Conservation (phyloP, 2,797 vertebrate species). For the Acrossocheilus fasciatus region DNA sequence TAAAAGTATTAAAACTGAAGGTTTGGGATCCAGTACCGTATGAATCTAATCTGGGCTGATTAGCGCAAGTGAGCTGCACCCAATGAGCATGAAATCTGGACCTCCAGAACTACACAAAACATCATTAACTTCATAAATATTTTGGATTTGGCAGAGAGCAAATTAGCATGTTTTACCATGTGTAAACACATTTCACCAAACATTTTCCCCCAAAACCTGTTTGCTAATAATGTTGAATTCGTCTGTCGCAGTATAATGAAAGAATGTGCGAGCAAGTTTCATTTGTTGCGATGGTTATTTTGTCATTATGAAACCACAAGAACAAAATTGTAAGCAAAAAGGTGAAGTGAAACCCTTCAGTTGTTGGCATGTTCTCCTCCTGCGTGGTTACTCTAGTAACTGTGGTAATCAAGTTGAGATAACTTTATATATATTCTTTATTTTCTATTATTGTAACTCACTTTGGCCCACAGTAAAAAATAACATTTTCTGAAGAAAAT, state of each 20-base stretch:
- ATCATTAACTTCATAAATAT: not conserved
- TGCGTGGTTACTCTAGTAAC: not conserved
- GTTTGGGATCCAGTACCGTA: not conserved
- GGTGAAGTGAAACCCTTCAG: not conserved
- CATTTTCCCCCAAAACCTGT: not conserved
- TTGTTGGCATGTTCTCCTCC: not conserved
- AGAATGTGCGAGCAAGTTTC: not conserved
- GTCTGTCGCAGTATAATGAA: not conserved
- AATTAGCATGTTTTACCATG: not conserved
- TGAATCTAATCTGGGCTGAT: not conserved
- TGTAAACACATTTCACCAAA: not conserved
- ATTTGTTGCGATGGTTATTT: not conserved
- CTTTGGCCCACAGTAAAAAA: not conserved
- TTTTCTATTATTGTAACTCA: not conserved
- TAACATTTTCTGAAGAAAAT: not conserved
- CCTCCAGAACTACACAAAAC: not conserved
- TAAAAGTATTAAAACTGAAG: too few species aligned
- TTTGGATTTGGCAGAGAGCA: not conserved
- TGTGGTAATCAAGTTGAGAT: not conserved
- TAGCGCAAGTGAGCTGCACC: not conserved
- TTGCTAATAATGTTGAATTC: not conserved
- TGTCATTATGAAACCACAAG: not conserved
- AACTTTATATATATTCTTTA: not conserved
- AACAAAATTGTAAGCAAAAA: not conserved
- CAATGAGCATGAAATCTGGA: not conserved